Conservation (phyloP, 2,888 invertebrate species). For the Cephalotes varians region DNA sequence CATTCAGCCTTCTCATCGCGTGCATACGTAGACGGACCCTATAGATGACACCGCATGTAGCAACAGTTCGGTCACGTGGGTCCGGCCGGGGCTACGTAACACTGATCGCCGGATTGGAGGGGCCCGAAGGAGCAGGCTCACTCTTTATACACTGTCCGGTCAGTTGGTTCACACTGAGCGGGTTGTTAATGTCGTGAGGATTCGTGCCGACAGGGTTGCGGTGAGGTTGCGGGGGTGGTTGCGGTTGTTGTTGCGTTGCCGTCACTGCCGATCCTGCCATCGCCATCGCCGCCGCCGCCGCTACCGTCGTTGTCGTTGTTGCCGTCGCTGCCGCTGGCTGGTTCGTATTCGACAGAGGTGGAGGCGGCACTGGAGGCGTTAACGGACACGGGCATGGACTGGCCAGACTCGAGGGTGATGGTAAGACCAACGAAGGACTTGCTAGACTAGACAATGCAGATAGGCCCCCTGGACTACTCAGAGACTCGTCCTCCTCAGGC, state of each 20-base stretch:
- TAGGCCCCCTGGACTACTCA: slow-evolving; percentile 88
- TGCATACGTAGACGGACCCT: slow-evolving; percentile 83
- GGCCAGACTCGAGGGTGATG: slow-evolving; percentile 91
- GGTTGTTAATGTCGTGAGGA: slow-evolving; percentile 96
- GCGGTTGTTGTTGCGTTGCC: slow-evolving; percentile 66
- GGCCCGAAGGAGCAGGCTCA: slow-evolving; percentile 83
- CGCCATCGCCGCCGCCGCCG: slow-evolving; percentile 45
- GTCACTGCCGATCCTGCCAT: slow-evolving; percentile 3
- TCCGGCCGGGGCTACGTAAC: slow-evolving; percentile 86
- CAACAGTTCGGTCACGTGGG: slow-evolving; percentile 84
- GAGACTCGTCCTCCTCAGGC: slow-evolving; percentile 85
- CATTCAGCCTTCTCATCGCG: slow-evolving; percentile 77
- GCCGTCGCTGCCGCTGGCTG: slow-evolving; percentile 60
- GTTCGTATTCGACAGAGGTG: slow-evolving; percentile 68
- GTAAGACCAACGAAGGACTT: slow-evolving; percentile 91
- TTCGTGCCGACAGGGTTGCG: slow-evolving; percentile 96
- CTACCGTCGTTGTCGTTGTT: not conserved
- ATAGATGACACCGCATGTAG: slow-evolving; percentile 81
- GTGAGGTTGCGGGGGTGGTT: slow-evolving; percentile 85
- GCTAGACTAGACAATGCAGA: slow-evolving; percentile 90
- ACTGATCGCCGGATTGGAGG: slow-evolving; percentile 85
- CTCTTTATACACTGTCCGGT: slow-evolving; percentile 90
- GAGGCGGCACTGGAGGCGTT: slow-evolving; percentile 83
- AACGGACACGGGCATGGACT: slow-evolving; percentile 88
- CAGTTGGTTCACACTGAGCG: slow-evolving; percentile 95